Evolutionary conservation across 2,113 vertebrate species (phyloP).

Genomic region (Eupsittula cactorum): DNA sequence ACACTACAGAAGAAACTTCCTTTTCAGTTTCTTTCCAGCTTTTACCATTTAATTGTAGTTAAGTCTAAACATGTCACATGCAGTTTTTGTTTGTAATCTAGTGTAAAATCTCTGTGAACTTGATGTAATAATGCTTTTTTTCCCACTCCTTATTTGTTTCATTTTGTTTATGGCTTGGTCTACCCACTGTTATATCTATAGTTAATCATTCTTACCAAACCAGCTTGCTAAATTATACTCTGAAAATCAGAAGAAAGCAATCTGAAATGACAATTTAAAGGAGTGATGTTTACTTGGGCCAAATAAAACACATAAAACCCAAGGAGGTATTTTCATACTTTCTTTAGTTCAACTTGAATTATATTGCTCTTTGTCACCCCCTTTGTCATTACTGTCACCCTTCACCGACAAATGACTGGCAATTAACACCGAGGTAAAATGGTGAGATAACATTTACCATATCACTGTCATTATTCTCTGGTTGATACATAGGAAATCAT

Average conservation of each 20-base stretch:
- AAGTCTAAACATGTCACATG: background rate
- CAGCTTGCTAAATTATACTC: slow-evolving; percentile 53
- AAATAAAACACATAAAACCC: slow-evolving; percentile 38
- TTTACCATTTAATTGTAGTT: background rate
- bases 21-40: background rate
- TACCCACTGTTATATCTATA: slow-evolving; percentile 29
- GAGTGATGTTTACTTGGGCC: background rate
- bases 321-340: slow-evolving; percentile 43
- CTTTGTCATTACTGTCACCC: slow-evolving; percentile 11
- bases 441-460: slow-evolving; percentile 25
- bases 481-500: background rate
- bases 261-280: slow-evolving; percentile 57
- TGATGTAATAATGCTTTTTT: background rate
- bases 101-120: background rate
- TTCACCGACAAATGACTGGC: background rate
- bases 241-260: slow-evolving; percentile 41
- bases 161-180: background rate
- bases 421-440: slow-evolving; percentile 45
- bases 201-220: slow-evolving; percentile 22
- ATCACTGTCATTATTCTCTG: background rate
- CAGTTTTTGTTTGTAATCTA: background rate
- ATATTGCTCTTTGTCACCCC: slow-evolving; percentile 7
- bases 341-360: slow-evolving; percentile 38
- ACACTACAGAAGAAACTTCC: slow-evolving; percentile 10
- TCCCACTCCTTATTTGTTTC: background rate